Base-by-base conservation (phyloP, 2,797 vertebrate genomes). In the Semaprochilodus insignis region DNA sequence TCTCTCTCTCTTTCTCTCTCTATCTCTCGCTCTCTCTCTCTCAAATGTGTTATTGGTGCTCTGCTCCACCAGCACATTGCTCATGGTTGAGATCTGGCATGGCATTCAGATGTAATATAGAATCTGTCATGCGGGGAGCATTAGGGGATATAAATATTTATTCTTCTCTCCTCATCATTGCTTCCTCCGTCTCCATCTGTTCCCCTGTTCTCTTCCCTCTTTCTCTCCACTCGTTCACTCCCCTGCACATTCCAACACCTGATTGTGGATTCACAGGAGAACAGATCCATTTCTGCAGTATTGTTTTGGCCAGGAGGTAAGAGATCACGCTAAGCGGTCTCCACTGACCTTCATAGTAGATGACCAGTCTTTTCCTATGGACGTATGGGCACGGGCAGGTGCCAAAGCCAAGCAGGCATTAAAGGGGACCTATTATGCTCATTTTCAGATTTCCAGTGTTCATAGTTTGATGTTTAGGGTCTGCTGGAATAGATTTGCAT, bases 81-180 rank as follows among this genome's bases (percentile, higher is more conserved):
- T 88, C 88, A 85, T 84, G 88, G 87, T 86, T 88, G 90, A 91
- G 86, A 86, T 90, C 85, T 83, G 88, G 84, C 83, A 51, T 85
- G 81, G 86, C 89, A 88, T 92, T 92, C 88, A 86, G 91, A 91
- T 92, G 88, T 90, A 88, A 92, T 93, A 91, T 90, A 88, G 88
- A 93, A 83, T 87, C 93, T 86, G 90, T 92, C 92, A 90, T 83
- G 92, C 92, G 92, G 89, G 91, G 77, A 92, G 93, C 91, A 92
- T 93, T 92, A 94, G 90, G 90, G 82, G 81, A 88, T 88, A 93
- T 93, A 94, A 91, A 94, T 94, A 94, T 94, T 92, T 92, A 94
- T 94, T 92, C 87, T 90, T 85, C 81, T 59, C 90, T 87, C 89
- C 88, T 90, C 90, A 84, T 87, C 77, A 91, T 81, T 74, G 85